These are phyloP conservation scores for Mythimna impura DNA, from an alignment of 2,888 invertebrate genomes.

Conservation along the genomic window DNA sequence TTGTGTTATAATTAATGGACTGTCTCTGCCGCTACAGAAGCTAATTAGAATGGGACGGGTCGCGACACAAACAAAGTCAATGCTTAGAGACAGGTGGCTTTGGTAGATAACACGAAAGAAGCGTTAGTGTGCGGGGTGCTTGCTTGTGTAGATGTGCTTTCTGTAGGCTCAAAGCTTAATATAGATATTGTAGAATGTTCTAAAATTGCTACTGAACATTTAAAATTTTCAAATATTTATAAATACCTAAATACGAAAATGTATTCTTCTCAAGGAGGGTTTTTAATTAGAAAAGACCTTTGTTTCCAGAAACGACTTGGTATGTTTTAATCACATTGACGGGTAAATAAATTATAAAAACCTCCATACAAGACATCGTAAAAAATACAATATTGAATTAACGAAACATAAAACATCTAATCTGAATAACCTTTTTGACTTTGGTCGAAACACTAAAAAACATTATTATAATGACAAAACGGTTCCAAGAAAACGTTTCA, in stretches of 20 bases:
- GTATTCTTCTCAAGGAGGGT: neutral
- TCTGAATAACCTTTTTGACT: conserved; percentile 31
- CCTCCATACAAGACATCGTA: conserved; percentile 11
- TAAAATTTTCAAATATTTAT: neutral
- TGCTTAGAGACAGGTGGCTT: conserved; percentile 78
- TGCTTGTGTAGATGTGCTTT: conserved; percentile 21
- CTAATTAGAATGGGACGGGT: conserved; percentile 79
- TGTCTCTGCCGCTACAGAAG: conserved; percentile 79
- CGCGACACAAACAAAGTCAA: conserved; percentile 79
- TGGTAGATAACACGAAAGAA: conserved; percentile 70
- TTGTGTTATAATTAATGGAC: conserved; percentile 84
- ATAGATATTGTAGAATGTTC: conserved; percentile 5
- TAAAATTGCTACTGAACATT: neutral
- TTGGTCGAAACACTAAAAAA: conserved; percentile 42
- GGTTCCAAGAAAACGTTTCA: conserved; percentile 59
- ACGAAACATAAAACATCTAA: conserved; percentile 21
- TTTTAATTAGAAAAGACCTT: conserved; percentile 7
- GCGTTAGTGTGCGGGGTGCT: conserved; percentile 52
- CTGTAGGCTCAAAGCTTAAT: conserved; percentile 10
- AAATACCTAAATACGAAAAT: neutral
- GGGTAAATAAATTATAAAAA: conserved; percentile 14
- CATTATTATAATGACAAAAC: conserved; percentile 56
- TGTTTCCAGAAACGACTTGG: neutral
- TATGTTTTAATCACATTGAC: conserved; percentile 9
- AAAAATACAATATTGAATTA: conserved; percentile 21